Conservation (phyloP, 2,797 vertebrate genomes). For the Pangasius macronema region DNA sequence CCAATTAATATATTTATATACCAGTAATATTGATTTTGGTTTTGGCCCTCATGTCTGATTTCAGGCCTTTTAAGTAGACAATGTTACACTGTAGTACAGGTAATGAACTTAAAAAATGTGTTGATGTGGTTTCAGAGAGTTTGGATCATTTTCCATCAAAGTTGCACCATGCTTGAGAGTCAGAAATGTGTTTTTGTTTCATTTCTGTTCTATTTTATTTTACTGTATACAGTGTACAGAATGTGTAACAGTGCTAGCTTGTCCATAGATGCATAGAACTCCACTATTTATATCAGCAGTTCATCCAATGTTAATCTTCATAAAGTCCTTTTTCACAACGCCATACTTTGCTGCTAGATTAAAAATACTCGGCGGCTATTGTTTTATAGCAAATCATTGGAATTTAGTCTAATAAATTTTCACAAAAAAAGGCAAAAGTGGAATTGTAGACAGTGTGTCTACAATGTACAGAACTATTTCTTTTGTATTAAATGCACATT, state of each 20-base stretch:
- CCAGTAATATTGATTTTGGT: not conserved
- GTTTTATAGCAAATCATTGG: not conserved
- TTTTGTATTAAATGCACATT: not conserved
- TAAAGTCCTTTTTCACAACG: not conserved
- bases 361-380: not conserved
- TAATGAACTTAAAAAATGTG: not conserved
- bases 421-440: too few species aligned
- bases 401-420: not conserved
- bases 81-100: not conserved
- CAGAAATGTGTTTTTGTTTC: not conserved
- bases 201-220: not conserved
- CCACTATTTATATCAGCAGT: not conserved
- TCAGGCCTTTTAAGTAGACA: not conserved
- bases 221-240: not conserved
- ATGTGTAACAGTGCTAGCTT: not conserved
- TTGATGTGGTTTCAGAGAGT: not conserved
- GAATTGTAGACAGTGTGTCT: not conserved
- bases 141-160: not conserved
- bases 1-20: not conserved
- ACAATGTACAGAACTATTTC: not conserved
- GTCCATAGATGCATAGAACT: not conserved
- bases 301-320: not conserved
- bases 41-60: not conserved
- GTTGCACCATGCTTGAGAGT: not conserved
- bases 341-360: not conserved